These are phyloP conservation scores for Epinotia ramella DNA, from an alignment of 2,888 invertebrate genomes.

Conservation along the genomic window DNA sequence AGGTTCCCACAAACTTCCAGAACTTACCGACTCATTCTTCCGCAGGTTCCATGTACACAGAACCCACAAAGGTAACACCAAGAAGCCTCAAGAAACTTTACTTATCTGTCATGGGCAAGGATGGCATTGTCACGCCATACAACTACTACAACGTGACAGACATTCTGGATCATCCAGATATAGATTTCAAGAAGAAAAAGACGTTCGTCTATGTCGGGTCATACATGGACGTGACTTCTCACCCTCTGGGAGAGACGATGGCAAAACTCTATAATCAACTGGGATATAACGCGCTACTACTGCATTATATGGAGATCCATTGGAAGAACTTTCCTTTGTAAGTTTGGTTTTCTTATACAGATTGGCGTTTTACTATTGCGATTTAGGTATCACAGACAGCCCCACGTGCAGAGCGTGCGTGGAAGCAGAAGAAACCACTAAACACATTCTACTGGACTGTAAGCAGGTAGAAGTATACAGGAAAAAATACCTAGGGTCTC, in stretches of 20 bases:
- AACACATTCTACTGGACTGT: too few species aligned
- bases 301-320: constrained; percentile 19
- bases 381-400: too few species aligned
- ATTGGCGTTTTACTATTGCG: too few species aligned
- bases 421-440: too few species aligned
- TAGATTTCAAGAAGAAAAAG: constrained; percentile 5
- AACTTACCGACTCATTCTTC: neutral
- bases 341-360: neutral
- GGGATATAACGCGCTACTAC: constrained; percentile 7
- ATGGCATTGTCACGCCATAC: neutral
- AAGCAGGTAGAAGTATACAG: too few species aligned
- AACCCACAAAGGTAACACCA: constrained; percentile 8
- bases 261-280: neutral
- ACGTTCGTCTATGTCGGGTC: neutral
- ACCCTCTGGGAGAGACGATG: constrained; percentile 8
- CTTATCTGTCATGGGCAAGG: constrained; percentile 17
- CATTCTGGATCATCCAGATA: constrained; percentile 1
- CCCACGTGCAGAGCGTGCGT: too few species aligned
- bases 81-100: constrained; percentile 10
- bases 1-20: too few species aligned
- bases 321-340: constrained; percentile 21
- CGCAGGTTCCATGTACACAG: constrained; percentile 1
- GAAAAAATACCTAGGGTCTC: too few species aligned
- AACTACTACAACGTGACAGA: constrained; percentile 15
- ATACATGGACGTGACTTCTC: constrained; percentile 3